Base-by-base conservation (phyloP, 2,113 vertebrate species). In the Nannospalax galili region DNA sequence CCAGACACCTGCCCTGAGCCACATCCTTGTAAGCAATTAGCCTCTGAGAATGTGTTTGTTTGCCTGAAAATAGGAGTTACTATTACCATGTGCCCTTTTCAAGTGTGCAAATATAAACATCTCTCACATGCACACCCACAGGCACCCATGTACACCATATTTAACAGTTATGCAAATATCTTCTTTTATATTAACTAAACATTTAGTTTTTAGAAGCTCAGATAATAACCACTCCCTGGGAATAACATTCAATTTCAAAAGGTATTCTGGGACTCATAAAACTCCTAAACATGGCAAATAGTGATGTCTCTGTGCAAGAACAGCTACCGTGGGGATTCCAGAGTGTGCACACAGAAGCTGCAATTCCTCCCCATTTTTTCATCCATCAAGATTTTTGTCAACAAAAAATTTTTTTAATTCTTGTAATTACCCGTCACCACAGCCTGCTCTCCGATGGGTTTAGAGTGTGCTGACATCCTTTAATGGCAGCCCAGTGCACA, bases 331-430 rank as follows among this genome's bases (percentile, higher is more conserved):
- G 62, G 73, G 85, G 35, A 91, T 91, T 80, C 19, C 3, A 56
- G 52, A 37, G 11, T 28, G 20, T n/a, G 35, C 30, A 28, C 60
- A 52, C 12, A 8, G 32, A 88, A 93, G 64, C 8, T n/a, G 58
- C 6, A 12, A 24, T 73, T 69, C 58, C 0, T 32, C 42, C 3
- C 4, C 11, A 24, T 45, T 90, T 95, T 92, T 96, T 19, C 45
- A 40, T 67, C 94, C 89, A 95, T 93, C 67, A 62, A n/a, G n/a
- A 84, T n/a, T 88, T 75, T 93, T 81, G 24, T 91, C 48, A 72
- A 75, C 40, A 74, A 79, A 81, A 42, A 9, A 9, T 4, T 14
- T n/a, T 62, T 84, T 62, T 40, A 60, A 90, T 84, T 84, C 8
- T 15, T 85, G 3, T 72, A 77, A 95, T 35, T 80, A 80, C 9